Base-by-base conservation (phyloP, 2,888 invertebrate species). In the Sphinx pinastri region DNA sequence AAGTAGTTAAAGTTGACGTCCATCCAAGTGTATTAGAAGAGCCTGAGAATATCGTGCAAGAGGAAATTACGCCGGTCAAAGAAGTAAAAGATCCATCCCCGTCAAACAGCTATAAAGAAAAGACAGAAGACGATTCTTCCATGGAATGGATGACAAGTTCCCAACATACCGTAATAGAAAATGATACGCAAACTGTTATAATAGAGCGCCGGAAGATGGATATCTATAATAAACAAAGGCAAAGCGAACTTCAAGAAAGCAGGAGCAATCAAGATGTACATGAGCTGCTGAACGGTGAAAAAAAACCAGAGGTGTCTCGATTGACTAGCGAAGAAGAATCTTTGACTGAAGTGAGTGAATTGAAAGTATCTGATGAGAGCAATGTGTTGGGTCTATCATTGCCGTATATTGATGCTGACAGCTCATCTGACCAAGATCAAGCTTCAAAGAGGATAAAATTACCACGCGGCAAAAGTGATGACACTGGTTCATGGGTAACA, bases 321-420 rank as follows among this genome's bases (percentile, higher is more conserved):
- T 90, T 95, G 73, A 95, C 95, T 4, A 96, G 96, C 77, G 96
- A 95, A 79, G 96, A 96, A 79, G 96, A 96, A 79, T 96, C 96
- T 8, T 88, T 96, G 74, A 96, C 96, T 0, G 96, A 96, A 86
- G 95, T 95, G 0, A 95, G 95, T 77, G 95, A 96, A 63, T 81
- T 95, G 52, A 95, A 95, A 83, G 89, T 90, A 69, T 93, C 93
- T n/a, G 94, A 94, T 75, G 94, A 94, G 69, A 93, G 90, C 78
- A 88, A 91, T 73, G 87, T 92, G 86, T 80, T 93, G 59, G 95
- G 94, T 70, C 85, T 92, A 69, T 92, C 94, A 68, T 84, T 95
- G 67, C 92, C 95, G 55, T 94, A 89, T 59, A 95, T 95, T 60
- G 94, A 94, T 73, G 93, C 93, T 49, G 94, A 95, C 78, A 93